Evolutionary conservation across 2,888 invertebrate genomes (phyloP).

Genomic region (Plebejus anna): DNA sequence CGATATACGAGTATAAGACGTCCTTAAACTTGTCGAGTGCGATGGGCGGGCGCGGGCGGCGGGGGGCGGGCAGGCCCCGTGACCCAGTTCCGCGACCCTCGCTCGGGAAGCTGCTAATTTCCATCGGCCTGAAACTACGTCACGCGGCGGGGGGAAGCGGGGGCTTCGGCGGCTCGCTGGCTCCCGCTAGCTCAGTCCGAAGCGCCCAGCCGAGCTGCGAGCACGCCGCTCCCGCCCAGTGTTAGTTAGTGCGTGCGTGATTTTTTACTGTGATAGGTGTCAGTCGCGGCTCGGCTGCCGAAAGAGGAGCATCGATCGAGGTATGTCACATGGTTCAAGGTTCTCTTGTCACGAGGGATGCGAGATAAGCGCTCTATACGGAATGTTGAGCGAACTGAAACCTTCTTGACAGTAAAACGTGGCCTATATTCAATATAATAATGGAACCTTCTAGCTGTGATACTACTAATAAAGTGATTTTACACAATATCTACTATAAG

Average conservation of each 20-base stretch:
- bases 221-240: constrained; percentile 57
- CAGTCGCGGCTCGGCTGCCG: constrained; percentile 77
- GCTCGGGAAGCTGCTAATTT: constrained; percentile 79
- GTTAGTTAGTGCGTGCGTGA: constrained; percentile 60
- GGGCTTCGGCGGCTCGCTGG: constrained; percentile 52
- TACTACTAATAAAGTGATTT: no score
- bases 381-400: not conserved
- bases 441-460: no score
- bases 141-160: constrained; percentile 64
- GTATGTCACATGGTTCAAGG: constrained; percentile 80
- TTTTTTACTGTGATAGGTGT: constrained; percentile 77
- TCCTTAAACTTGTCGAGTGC: constrained; percentile 78
- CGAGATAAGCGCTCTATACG: not conserved
- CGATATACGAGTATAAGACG: constrained; percentile 43
- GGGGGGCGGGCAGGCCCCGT: constrained; percentile 77
- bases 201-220: constrained; percentile 61
- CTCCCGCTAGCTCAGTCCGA: constrained; percentile 65
- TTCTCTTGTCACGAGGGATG: constrained; percentile 49
- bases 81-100: constrained; percentile 78
- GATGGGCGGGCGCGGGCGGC: constrained; percentile 60
- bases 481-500: no score
- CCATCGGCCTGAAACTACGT: constrained; percentile 62
- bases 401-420: not conserved
- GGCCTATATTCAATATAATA: no score
- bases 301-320: constrained; percentile 78